Evolutionary conservation across 2,797 vertebrate genomes (phyloP), one percentile per base, ranked within the genome.

Genomic region (Poecilia velifera): DNA sequence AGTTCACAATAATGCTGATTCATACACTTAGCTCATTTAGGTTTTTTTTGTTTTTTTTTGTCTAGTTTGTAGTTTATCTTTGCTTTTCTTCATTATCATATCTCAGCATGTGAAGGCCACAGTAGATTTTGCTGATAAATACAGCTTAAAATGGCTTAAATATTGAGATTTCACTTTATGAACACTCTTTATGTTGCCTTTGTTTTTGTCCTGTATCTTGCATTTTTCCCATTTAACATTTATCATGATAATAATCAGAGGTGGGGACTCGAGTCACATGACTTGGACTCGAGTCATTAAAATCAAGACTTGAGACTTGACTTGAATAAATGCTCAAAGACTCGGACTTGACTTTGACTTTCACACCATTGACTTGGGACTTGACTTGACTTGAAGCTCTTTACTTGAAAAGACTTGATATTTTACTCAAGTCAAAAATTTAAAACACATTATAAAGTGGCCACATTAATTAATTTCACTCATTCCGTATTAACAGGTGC

Each of bases 1-100:
- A 97, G 73, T 75, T 39, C 2, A 28, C 28, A 22, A 66, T 66
- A 36, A 66, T 39, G 12, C n/a, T 20, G 62, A 31, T 14, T 59
- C 12, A 59, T 28, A 28, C 12, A 1, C 28, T 59, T 31, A 59
- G 31, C 57, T 59, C 13, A 59, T 57, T 57, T 57, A n/a, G n/a
- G n/a, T n/a, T n/a, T n/a, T 57, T 62, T 8, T 55, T 22, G 0
- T 59, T 5, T 3, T 34, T 64, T 8, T 49, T 20, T 20, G 18
- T 49, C 47, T 49, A 49, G 5, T 49, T 49, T 49, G 18, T 49
- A 49, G 2, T 62, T 62, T 22, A 28, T 59, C 6, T 62, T 62
- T 62, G 57, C 13, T 57, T 57, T 57, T 57, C 22, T 55, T n/a
- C 53, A n/a, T 55, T n/a, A n/a, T 55, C 14, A 59, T 59, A 59